Percentiles rank a stretch among this genome's conserved stretches.
These are phyloP conservation scores for Meda fulgida DNA, from an alignment of 2,797 vertebrate species.

Conservation along the genomic window DNA sequence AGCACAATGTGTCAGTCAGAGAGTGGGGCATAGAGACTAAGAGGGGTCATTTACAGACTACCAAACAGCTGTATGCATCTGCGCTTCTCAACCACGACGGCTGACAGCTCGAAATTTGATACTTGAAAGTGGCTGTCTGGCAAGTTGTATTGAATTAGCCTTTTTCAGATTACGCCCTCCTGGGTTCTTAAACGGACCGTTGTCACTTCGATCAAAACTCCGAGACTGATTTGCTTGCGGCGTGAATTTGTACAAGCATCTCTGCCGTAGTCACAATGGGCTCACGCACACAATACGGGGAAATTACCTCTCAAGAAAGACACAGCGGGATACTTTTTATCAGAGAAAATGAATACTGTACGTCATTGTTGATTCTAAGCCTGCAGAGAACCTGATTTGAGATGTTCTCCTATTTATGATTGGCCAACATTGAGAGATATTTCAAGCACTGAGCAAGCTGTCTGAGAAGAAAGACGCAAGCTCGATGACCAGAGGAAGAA, in stretches of 20 bases:
- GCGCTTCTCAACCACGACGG: slow-evolving; percentile 68
- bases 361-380: slow-evolving; percentile 75
- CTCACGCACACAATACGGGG: slow-evolving; percentile 68
- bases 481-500: slow-evolving; percentile 77
- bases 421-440: slow-evolving; percentile 69
- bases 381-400: slow-evolving; percentile 69
- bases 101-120: slow-evolving; percentile 74
- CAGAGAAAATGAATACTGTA: slow-evolving; percentile 74
- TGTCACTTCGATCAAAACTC: slow-evolving; percentile 52
- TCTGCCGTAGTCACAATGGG: slow-evolving; percentile 65
- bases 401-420: slow-evolving; percentile 80
- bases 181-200: slow-evolving; percentile 61
- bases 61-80: slow-evolving; percentile 77
- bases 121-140: slow-evolving; percentile 67
- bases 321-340: slow-evolving; percentile 66
- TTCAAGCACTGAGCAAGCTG: slow-evolving; percentile 65
- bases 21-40: slow-evolving; percentile 71
- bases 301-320: slow-evolving; percentile 71
- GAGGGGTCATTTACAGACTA: slow-evolving; percentile 71
- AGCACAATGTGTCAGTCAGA: slow-evolving; percentile 70
- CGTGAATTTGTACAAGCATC: slow-evolving; percentile 56
- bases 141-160: slow-evolving; percentile 65
- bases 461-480: slow-evolving; percentile 77
- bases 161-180: slow-evolving; percentile 56
- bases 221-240: slow-evolving; percentile 57